Evolutionary conservation across 2,113 vertebrate genomes (phyloP), one percentile per base, ranked within the genome.

Genomic region (Coracopsis vasa): DNA sequence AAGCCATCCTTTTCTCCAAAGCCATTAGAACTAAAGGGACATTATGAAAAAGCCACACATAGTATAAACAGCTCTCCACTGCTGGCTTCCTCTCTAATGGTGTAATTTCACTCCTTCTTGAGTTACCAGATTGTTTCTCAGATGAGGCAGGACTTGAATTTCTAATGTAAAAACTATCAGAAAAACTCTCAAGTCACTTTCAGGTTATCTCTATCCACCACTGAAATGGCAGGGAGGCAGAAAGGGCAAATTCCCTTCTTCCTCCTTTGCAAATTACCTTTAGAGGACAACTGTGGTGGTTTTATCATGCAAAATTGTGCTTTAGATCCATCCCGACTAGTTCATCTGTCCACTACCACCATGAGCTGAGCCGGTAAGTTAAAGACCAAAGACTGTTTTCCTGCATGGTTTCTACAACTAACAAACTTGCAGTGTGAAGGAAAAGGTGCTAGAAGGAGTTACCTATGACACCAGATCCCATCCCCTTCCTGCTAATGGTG

Each of bases 81-180:
- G 89, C 75, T 6, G 37, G 4, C 64, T 47, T 15, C 90, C 80
- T 19, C 35, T 14, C 60, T 31, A 13, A 5, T 1, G 27, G 70
- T 47, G 8, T 5, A 28, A 20, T 86, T 51, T 75, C 67, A 10
- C 62, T 62, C 54, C 86, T 83, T 25, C 96, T 95, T 88, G 4
- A 51, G 86, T 95, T 94, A 95, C 96, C 91, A 79, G 92, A 94
- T 95, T 88, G 82, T 67, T 86, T 88, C 86, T 80, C 80, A 80
- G 92, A 93, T 86, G 45, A 64, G 86, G 51, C 80, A 78, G 89
- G 91, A 92, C 91, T 94, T 94, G 96, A 94, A 96, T 95, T 95
- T 88, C 95, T 74, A 74, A 95, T 74, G 83, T 5, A 37, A 53
- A 16, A 95, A 31, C 33, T 6, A 9, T 3, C 78, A 69, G 79